These are phyloP conservation scores for Coboldia fuscipes DNA, from an alignment of 1,140 invertebrate genomes.

Conservation along the genomic window DNA sequence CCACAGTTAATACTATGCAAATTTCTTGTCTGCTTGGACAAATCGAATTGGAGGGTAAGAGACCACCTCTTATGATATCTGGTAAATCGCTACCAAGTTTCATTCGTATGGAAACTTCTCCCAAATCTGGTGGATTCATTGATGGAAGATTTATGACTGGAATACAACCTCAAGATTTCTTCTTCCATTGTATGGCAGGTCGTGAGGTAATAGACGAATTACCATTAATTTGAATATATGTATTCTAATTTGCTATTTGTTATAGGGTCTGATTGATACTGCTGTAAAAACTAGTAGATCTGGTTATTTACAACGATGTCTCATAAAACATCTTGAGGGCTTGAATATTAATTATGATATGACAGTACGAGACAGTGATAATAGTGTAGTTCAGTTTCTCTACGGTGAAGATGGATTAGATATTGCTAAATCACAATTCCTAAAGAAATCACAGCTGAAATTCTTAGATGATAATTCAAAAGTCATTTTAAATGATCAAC, in stretches of 20 bases:
- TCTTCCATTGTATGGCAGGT: constrained; percentile 99
- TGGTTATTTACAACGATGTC: constrained; percentile 92
- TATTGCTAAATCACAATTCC: constrained; percentile 65
- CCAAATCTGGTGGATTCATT: constrained; percentile 90
- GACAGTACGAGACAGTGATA: constrained; percentile 88
- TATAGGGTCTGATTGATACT: constrained; percentile 54
- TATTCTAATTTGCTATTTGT: too few species aligned
- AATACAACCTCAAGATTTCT: constrained; percentile 93
- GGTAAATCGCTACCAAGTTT: constrained; percentile 88
- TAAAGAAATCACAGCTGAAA: constrained; percentile 53
- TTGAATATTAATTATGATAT: constrained; percentile 75
- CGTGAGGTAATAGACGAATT: constrained; percentile 81
- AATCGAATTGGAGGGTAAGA: constrained; percentile 94
- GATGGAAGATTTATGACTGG: constrained; percentile 92
- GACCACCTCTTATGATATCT: constrained; percentile 85
- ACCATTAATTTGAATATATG: too few species aligned
- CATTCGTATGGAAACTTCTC: constrained; percentile 68
- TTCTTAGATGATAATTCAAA: constrained; percentile 64
- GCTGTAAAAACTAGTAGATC: constrained; percentile 86
- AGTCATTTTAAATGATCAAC: constrained; percentile 34
- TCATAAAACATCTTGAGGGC: constrained; percentile 96
- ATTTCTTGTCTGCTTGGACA: constrained; percentile 92
- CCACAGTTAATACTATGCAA: constrained; percentile 89
- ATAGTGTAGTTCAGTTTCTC: constrained; percentile 83
- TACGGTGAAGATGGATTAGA: constrained; percentile 98